phyloP scores from a whole-genome alignment of 2,797 vertebrate species.

The Anableps anableps region DNA sequence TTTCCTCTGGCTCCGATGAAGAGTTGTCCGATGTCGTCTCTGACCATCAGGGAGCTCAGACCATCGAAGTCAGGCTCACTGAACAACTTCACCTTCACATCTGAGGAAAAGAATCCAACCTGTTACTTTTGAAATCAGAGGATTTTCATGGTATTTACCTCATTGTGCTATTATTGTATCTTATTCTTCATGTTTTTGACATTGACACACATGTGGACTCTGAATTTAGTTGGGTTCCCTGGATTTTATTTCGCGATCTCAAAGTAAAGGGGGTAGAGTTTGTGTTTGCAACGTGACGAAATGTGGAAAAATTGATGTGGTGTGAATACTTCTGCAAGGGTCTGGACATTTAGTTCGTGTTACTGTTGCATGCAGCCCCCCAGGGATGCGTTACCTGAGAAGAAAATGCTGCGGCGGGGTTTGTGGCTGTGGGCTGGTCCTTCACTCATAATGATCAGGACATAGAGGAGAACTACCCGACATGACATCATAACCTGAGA shows the following conservation, averaged over 20 bases:
- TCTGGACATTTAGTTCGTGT: not conserved
- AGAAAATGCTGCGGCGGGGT: not conserved
- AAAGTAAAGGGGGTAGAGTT: too few species aligned
- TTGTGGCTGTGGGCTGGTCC: not conserved
- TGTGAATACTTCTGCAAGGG: not conserved
- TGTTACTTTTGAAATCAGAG: not conserved
- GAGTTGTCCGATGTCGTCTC: constrained; percentile 34
- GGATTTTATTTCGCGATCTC: not conserved
- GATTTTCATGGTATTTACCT: not conserved
- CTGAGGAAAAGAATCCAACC: constrained; percentile 9
- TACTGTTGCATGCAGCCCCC: not conserved
- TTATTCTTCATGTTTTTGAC: not conserved
- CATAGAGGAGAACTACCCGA: not conserved
- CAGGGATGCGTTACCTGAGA: not conserved
- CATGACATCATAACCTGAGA: not conserved
- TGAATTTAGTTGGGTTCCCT: too few species aligned
- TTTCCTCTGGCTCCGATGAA: constrained; percentile 38
- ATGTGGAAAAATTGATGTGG: not conserved
- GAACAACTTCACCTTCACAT: constrained; percentile 39
- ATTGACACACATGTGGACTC: not conserved
- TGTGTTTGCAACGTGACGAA: not conserved
- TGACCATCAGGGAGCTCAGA: constrained; percentile 45
- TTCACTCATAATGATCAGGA: not conserved
- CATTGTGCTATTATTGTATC: not conserved
- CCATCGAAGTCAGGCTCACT: constrained; percentile 17